Evolutionary conservation across 2,797 vertebrate genomes (phyloP).

Genomic region (Enteromius thamalakanensis): DNA sequence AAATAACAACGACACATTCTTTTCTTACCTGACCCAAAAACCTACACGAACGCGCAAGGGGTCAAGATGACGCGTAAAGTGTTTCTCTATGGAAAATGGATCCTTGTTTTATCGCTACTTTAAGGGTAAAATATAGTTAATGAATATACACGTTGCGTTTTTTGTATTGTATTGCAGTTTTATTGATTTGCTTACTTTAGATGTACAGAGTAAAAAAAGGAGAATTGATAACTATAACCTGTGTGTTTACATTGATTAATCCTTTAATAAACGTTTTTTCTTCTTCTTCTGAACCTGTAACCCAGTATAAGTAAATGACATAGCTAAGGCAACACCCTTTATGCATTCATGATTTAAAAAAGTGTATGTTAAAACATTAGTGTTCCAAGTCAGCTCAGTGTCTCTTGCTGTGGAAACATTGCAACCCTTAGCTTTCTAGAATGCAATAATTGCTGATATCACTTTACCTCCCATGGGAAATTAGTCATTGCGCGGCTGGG

Average conservation of each 20-base stretch:
- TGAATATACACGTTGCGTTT: not conserved
- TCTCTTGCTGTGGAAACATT: conserved; percentile 35
- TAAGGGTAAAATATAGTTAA: not conserved
- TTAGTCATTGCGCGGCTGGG: conserved; percentile 40
- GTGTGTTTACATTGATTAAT: not conserved
- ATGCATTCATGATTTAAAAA: not conserved
- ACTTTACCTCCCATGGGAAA: conserved; percentile 62
- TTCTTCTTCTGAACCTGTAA: not conserved
- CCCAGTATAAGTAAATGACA: not conserved
- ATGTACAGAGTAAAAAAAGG: not conserved
- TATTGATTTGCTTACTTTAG: not conserved
- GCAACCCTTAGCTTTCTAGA: conserved; percentile 50
- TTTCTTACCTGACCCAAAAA: not conserved
- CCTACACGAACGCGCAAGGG: not conserved
- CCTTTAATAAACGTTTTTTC: not conserved
- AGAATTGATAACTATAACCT: no score
- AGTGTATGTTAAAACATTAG: not conserved
- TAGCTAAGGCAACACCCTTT: not conserved
- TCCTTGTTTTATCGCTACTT: not conserved
- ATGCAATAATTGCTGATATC: conserved; percentile 57
- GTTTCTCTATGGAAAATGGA: not conserved
- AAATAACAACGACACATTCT: not conserved
- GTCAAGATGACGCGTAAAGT: not conserved
- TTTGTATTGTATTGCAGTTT: not conserved
- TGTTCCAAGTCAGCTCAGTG: not conserved